A percentile compares a stretch with the other conserved stretches of the same genome.
Evolutionary conservation across 2,797 vertebrate genomes (phyloP).

Genomic region (Adelosebastes latens): DNA sequence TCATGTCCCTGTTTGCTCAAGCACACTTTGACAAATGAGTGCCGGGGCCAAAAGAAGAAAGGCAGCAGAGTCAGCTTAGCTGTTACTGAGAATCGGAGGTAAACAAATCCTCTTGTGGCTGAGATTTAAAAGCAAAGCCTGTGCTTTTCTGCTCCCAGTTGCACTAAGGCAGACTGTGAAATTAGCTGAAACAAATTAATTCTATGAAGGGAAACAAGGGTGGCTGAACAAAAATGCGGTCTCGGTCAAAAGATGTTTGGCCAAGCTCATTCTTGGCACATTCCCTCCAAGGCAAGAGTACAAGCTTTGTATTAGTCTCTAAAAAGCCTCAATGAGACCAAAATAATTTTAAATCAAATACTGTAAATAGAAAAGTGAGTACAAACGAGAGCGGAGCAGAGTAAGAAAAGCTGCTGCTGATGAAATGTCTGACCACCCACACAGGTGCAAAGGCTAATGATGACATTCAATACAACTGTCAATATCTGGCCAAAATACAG

Average conservation of each 20-base stretch:
- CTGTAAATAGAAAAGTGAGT: slow-evolving; percentile 7
- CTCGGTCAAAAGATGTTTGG: slow-evolving; percentile 45
- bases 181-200: slow-evolving; percentile 67
- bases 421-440: slow-evolving; percentile 27
- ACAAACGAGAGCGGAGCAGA: background rate
- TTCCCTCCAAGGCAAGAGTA: slow-evolving; percentile 4
- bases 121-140: slow-evolving; percentile 69
- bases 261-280: slow-evolving; percentile 41
- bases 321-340: slow-evolving; percentile 19
- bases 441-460: slow-evolving; percentile 34
- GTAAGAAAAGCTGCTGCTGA: slow-evolving; percentile 11
- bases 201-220: slow-evolving; percentile 44
- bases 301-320: slow-evolving; percentile 18
- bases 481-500: slow-evolving; percentile 36
- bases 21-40: slow-evolving; percentile 42
- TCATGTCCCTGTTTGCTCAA: slow-evolving; percentile 16
- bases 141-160: slow-evolving; percentile 41
- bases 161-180: slow-evolving; percentile 59
- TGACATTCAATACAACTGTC: slow-evolving; percentile 33
- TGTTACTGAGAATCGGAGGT: slow-evolving; percentile 65
- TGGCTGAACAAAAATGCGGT: slow-evolving; percentile 26
- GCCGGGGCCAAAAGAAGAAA: slow-evolving; percentile 34
- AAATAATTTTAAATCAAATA: slow-evolving; percentile 13
- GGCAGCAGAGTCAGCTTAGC: slow-evolving; percentile 62
- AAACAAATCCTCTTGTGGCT: slow-evolving; percentile 68